Conservation (phyloP, 1,140 invertebrate genomes). For the Cydia pomonella region DNA sequence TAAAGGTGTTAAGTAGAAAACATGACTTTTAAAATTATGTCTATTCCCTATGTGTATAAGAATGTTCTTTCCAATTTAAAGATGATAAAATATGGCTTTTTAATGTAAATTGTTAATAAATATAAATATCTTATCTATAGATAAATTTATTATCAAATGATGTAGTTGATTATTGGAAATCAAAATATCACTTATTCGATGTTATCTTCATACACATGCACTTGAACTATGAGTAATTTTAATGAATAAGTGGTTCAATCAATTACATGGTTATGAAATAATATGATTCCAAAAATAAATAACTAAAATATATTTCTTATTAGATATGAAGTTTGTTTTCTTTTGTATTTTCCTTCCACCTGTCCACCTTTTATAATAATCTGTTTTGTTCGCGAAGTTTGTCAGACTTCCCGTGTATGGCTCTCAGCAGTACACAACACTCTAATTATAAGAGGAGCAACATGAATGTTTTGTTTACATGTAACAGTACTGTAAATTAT, state of each 20-base stretch:
- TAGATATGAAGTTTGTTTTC: no score
- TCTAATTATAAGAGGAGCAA: not conserved
- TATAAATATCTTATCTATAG: slow-evolving; percentile 10
- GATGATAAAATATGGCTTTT: not conserved
- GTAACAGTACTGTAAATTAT: not conserved
- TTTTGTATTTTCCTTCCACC: no score
- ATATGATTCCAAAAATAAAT: no score
- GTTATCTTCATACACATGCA: not conserved
- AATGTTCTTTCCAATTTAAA: not conserved
- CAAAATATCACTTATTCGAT: slow-evolving; percentile 11
- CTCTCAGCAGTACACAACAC: not conserved
- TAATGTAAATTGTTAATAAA: not conserved
- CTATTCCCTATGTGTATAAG: not conserved
- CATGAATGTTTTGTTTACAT: not conserved
- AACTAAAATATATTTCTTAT: no score
- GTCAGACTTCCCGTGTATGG: not conserved
- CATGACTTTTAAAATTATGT: not conserved
- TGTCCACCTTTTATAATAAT: no score
- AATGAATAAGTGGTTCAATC: no score
- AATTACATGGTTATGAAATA: no score
- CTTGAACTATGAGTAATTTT: no score
- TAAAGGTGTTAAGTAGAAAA: not conserved
- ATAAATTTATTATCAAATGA: not conserved
- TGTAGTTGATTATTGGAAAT: not conserved
- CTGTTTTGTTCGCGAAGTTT: not conserved